A percentile compares a stretch with the other conserved stretches of the same genome.
phyloP scores from a whole-genome alignment of 2,888 invertebrate species.

The Galeopsomyia nigrocyanea region DNA sequence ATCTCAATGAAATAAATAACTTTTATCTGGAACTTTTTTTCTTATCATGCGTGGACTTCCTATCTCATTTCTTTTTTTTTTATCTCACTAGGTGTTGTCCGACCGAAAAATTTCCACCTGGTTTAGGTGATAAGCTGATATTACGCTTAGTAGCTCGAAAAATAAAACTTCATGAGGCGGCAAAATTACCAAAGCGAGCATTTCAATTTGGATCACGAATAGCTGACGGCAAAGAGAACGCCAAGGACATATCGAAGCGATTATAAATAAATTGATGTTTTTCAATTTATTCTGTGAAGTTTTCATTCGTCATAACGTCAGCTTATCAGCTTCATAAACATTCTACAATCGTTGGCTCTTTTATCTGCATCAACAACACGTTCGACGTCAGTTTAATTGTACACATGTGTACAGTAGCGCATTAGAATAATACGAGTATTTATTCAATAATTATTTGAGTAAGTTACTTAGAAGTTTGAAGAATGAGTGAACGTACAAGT shows the following conservation, averaged over 20 bases:
- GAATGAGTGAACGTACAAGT: slow-evolving; percentile 15
- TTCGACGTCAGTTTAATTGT: neutral
- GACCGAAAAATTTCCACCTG: slow-evolving; percentile 75
- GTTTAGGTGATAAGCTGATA: slow-evolving; percentile 94
- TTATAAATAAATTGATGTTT: slow-evolving; percentile 50
- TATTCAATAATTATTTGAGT: too few species aligned
- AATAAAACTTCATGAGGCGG: slow-evolving; percentile 76
- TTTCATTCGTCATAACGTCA: neutral
- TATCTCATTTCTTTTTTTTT: too few species aligned
- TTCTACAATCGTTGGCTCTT: neutral
- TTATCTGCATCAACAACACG: neutral
- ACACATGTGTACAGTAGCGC: neutral
- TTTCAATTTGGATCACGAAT: slow-evolving; percentile 98
- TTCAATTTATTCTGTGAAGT: neutral
- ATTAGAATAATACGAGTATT: neutral
- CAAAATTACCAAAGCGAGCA: slow-evolving; percentile 88
- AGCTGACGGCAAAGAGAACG: slow-evolving; percentile 92
- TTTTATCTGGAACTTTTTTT: too few species aligned
- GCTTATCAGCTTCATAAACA: slow-evolving; percentile 6
- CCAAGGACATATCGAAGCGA: slow-evolving; percentile 77
- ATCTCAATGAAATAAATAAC: too few species aligned
- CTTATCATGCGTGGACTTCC: too few species aligned
- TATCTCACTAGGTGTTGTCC: slow-evolving; percentile 73
- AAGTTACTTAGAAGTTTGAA: neutral
- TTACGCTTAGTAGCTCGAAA: slow-evolving; percentile 81